Base-by-base conservation (phyloP, 2,888 invertebrate genomes). In the Candidula unifasciata region DNA sequence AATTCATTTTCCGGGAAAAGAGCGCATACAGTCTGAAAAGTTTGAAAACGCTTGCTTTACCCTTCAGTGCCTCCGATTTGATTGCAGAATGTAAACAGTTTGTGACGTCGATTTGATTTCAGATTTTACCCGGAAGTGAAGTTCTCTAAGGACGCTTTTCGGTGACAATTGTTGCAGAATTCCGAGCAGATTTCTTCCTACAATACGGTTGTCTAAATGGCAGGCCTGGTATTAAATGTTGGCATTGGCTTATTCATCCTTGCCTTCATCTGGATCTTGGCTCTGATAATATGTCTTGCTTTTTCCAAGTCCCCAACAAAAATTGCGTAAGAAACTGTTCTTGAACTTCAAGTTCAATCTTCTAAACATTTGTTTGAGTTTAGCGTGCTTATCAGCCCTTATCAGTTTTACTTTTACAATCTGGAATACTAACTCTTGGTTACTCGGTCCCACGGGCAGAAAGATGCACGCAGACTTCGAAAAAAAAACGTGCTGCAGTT, bases 221-320 rank as follows among this genome's bases (percentile, higher is more conserved):
- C 89, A 52, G 81, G 87, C 44, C 85, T 71, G 21, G 89, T 92
- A 35, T 80, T 90, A 13, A 91, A 91, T 44, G 89, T 92, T 54
- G 92, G 92, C 13, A 86, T 90, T 37, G 92, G 92, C 1, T 85
- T 92, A 1, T 90, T 92, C 86, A 81, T 92, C 44, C 88, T 92
- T 52, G 89, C 89, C 21, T 88, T 92, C 44, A 86, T 92, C 21
- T 92, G 92, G 92, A 86, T 88, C 0, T 37, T 92, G 21, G 88
- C 90, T 68, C 35, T 92, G 3, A 86, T 91, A 37, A 68, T 90
- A 3, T 91, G 91, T 84, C 27, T 92, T 6, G 84, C 89, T 3
- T 88, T 92, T 54, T 89, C 91, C n/a, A 86, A 91, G 77, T 89
- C 91, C 33, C 89, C 89, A 37, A 91, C 92, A 30, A 88, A 89